phyloP scores from a whole-genome alignment of 1,140 invertebrate genomes.

The Acromyrmex echinatior region DNA sequence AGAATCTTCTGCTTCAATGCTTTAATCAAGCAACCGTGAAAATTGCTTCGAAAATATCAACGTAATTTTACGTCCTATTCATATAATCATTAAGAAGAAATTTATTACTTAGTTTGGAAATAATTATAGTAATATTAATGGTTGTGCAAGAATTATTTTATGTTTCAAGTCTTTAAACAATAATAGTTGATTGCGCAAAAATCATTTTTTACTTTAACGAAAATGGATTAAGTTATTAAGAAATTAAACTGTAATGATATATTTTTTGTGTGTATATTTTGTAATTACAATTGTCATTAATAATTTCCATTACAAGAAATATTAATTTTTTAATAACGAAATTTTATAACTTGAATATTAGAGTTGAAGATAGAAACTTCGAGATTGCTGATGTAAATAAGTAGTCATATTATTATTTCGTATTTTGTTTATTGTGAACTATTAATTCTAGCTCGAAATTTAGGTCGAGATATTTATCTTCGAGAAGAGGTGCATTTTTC shows the following conservation, averaged over 20 bases:
- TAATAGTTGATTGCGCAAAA: background rate
- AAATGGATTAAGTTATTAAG: background rate
- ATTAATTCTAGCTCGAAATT: background rate
- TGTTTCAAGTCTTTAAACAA: background rate
- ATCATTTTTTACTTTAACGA: background rate
- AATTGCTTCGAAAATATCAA: slow-evolving; percentile 19
- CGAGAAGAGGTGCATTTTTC: background rate
- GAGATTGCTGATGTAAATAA: slow-evolving; percentile 21
- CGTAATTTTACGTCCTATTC: background rate
- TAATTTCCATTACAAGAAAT: background rate
- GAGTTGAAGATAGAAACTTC: background rate
- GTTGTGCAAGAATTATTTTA: background rate
- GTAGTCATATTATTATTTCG: slow-evolving; percentile 6
- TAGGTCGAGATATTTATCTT: slow-evolving; percentile 10
- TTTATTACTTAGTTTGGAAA: background rate
- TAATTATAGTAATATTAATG: background rate
- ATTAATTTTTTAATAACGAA: background rate
- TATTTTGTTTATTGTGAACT: slow-evolving; percentile 29
- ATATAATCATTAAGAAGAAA: slow-evolving; percentile 27
- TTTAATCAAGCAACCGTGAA: slow-evolving; percentile 23
- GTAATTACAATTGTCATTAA: background rate
- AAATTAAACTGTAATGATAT: background rate
- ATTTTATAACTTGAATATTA: background rate
- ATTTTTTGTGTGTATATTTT: background rate
- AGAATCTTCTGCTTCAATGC: slow-evolving; percentile 37